phyloP scores from a whole-genome alignment of 2,888 invertebrate genomes.

The Parochlus steinenii region DNA sequence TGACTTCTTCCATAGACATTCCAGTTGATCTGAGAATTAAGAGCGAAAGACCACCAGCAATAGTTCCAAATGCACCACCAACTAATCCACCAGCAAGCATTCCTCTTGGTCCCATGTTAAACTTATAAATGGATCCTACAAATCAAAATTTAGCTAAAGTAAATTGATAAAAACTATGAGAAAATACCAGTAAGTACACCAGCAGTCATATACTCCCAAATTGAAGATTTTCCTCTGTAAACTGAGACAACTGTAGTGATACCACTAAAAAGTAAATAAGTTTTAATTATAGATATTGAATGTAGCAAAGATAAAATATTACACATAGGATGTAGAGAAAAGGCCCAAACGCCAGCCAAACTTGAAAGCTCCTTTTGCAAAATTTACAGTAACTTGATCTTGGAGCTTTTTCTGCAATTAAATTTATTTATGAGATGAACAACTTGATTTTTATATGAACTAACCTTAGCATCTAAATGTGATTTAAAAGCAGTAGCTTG shows the following conservation, averaged over 20 bases:
- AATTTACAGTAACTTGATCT: conserved; percentile 47
- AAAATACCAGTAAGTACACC: conserved; percentile 36
- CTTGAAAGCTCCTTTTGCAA: conserved; percentile 52
- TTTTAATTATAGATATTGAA: conserved; percentile 5
- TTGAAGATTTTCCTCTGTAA: conserved; percentile 47
- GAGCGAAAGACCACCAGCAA: conserved; percentile 39
- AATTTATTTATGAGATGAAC: conserved; percentile 9
- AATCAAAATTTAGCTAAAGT: neutral
- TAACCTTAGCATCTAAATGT: conserved; percentile 51
- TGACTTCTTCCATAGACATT: conserved; percentile 43
- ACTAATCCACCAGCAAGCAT: conserved; percentile 47
- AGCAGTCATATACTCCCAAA: conserved; percentile 47
- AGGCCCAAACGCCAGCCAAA: conserved; percentile 52
- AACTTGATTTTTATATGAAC: conserved; percentile 1
- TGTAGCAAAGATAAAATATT: conserved; percentile 19
- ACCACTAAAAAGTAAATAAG: conserved; percentile 33
- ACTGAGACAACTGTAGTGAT: conserved; percentile 44
- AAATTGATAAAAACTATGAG: neutral
- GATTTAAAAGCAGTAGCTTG: conserved; percentile 51
- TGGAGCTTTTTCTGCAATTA: conserved; percentile 46
- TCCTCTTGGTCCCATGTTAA: conserved; percentile 48
- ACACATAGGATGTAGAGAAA: conserved; percentile 55
- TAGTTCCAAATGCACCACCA: conserved; percentile 42
- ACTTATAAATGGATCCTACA: conserved; percentile 45
- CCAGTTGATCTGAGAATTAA: conserved; percentile 40